These are phyloP conservation scores for Furcula furcula DNA, from an alignment of 2,888 invertebrate species.

Conservation along the genomic window DNA sequence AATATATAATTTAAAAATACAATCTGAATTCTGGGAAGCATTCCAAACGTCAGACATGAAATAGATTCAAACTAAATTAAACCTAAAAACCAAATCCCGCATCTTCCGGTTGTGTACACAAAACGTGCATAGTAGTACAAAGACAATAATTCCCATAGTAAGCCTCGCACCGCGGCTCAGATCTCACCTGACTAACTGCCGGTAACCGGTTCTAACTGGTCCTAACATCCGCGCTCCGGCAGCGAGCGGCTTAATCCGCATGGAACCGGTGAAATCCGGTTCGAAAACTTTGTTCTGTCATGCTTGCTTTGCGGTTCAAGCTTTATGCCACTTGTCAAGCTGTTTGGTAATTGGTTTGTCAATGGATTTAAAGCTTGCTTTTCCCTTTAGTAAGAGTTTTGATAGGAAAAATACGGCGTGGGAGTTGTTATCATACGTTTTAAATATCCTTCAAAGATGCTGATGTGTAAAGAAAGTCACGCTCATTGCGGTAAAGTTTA, in stretches of 20 bases:
- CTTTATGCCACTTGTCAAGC: slow-evolving; percentile 53
- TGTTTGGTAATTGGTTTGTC: slow-evolving; percentile 45
- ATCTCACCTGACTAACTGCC: slow-evolving; percentile 68
- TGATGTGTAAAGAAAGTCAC: too few relatives aligned
- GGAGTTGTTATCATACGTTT: too few relatives aligned
- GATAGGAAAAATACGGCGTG: too few relatives aligned
- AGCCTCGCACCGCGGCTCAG: slow-evolving; percentile 41
- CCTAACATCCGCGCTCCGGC: slow-evolving; percentile 38
- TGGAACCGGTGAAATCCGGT: slow-evolving; percentile 61
- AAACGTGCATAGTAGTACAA: slow-evolving; percentile 42
- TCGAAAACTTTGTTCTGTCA: slow-evolving; percentile 67
- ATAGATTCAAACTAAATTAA: slow-evolving; percentile 27
- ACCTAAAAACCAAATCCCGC: slow-evolving; percentile 39
- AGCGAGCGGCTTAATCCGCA: slow-evolving; percentile 50
- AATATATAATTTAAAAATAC: slow-evolving; percentile 4
- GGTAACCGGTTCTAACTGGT: slow-evolving; percentile 52
- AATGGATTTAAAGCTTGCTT: slow-evolving; percentile 4
- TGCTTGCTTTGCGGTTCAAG: slow-evolving; percentile 65
- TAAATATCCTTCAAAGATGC: too few relatives aligned
- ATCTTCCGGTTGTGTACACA: slow-evolving; percentile 39
- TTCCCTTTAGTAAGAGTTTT: too few relatives aligned
- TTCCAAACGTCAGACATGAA: slow-evolving; percentile 5
- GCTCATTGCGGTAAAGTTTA: too few relatives aligned
- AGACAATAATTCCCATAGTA: slow-evolving; percentile 61
- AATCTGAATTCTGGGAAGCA: not conserved